These are phyloP conservation scores for Caranx melampygus DNA, from an alignment of 2,113 vertebrate species.

Conservation along the genomic window DNA sequence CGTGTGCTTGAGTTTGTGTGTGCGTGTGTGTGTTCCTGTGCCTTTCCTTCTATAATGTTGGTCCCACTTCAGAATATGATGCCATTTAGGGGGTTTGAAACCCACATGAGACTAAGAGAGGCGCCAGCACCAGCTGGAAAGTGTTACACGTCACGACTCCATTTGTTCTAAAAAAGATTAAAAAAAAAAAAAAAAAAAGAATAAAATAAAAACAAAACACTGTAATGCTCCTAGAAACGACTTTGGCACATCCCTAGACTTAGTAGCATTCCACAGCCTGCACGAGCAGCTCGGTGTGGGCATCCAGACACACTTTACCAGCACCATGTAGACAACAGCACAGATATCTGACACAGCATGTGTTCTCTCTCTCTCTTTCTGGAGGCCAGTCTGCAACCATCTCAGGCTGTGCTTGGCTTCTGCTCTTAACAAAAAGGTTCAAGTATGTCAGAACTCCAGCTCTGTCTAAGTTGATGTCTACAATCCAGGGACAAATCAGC, in stretches of 20 bases:
- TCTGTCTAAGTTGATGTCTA: constrained; percentile 81
- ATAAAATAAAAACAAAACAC: neutral
- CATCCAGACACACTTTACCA: constrained; percentile 78
- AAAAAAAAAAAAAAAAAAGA: neutral
- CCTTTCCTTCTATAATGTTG: constrained; percentile 82
- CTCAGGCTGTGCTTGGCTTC: constrained; percentile 75
- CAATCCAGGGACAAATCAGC: constrained; percentile 69
- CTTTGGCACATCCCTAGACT: constrained; percentile 74
- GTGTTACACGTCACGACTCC: constrained; percentile 56
- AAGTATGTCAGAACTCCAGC: constrained; percentile 59
- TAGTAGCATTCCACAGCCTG: constrained; percentile 79
- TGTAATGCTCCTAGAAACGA: constrained; percentile 66
- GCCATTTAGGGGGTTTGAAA: constrained; percentile 68
- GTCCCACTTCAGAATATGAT: constrained; percentile 83
- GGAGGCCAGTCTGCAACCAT: constrained; percentile 75
- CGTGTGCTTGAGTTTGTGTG: constrained; percentile 81
- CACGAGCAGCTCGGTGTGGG: constrained; percentile 69
- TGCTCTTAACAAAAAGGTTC: constrained; percentile 61
- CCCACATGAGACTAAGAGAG: constrained; percentile 63
- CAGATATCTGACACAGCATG: constrained; percentile 74
- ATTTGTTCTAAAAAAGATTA: constrained; percentile 53
- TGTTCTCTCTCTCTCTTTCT: constrained; percentile 59
- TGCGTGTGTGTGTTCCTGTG: constrained; percentile 81
- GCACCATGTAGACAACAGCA: constrained; percentile 81
- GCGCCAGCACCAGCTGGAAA: constrained; percentile 61